Conservation (phyloP, 2,797 vertebrate species). For the Naso thynnoides region DNA sequence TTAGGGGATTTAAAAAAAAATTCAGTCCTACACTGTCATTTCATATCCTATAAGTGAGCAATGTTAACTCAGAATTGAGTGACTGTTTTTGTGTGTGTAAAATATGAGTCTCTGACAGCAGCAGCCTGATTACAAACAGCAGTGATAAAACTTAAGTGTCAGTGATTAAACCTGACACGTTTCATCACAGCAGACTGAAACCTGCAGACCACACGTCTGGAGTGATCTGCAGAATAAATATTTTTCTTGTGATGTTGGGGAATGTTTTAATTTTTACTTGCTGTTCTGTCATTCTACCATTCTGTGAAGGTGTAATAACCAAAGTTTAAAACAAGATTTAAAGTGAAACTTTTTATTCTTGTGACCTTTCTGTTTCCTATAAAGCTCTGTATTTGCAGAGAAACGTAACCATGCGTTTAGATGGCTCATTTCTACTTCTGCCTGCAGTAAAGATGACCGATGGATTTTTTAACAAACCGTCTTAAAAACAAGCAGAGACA, state of each 20-base stretch:
- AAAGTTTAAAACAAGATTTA: not conserved
- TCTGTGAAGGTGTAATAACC: not conserved
- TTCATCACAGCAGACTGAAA: conserved; percentile 21
- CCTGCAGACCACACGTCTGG: not conserved
- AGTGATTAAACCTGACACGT: conserved; percentile 41
- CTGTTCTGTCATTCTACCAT: not conserved
- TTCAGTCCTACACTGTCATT: not conserved
- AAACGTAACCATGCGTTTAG: conserved; percentile 21
- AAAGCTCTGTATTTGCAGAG: conserved; percentile 2
- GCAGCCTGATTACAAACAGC: conserved; percentile 43
- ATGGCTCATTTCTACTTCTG: conserved; percentile 12
- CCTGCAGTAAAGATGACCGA: conserved; percentile 44
- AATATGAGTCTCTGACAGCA: conserved; percentile 36
- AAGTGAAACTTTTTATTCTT: conserved; percentile 15
- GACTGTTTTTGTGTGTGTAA: conserved; percentile 13
- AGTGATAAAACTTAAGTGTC: conserved; percentile 45
- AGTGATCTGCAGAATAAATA: not conserved
- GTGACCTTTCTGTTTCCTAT: conserved; percentile 25
- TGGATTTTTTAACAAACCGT: conserved; percentile 39
- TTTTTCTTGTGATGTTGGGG: not conserved
- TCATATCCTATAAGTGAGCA: not conserved
- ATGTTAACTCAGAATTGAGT: not conserved
- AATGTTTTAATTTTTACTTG: too few relatives aligned
- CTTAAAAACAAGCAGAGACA: conserved; percentile 54
- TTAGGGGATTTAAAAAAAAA: not conserved